Evolutionary conservation across 2,888 invertebrate species (phyloP).

Genomic region (Laothoe populi): DNA sequence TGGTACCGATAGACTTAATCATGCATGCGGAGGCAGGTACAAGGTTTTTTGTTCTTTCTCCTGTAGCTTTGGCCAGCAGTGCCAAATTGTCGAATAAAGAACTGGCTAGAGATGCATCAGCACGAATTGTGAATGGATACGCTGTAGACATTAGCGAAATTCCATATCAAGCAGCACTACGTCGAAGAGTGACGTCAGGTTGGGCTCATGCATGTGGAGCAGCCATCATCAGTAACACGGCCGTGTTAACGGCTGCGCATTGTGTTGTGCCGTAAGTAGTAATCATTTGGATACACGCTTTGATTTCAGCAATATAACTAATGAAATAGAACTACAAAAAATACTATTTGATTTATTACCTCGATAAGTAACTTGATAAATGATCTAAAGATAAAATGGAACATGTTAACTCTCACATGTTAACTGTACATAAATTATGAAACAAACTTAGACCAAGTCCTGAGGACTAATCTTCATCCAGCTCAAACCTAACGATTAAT

Average conservation of each 20-base stretch:
- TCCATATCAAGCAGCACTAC: constrained; percentile 73
- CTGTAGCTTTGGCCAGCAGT: constrained; percentile 38
- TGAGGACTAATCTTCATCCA: no score
- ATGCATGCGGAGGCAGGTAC: no score
- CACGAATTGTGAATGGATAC: constrained; percentile 75
- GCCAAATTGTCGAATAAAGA: constrained; percentile 41
- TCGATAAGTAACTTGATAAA: no score
- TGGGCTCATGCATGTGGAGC: constrained; percentile 75
- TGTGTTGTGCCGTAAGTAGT: constrained; percentile 62
- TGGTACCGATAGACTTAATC: no score
- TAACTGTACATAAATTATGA: no score
- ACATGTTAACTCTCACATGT: no score
- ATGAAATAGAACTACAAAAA: no score
- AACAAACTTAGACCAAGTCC: no score
- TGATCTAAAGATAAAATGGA: no score
- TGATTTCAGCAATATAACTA: neutral
- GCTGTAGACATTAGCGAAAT: constrained; percentile 67
- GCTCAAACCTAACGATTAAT: no score
- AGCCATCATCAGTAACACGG: constrained; percentile 55
- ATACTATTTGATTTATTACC: no score
- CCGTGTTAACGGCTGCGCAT: constrained; percentile 74
- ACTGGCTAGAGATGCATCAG: constrained; percentile 37
- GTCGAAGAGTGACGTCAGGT: constrained; percentile 48
- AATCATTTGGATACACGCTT: neutral
- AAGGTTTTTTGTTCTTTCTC: neutral